phyloP scores from a whole-genome alignment of 2,797 vertebrate species.

The Mastacembelus armatus region DNA sequence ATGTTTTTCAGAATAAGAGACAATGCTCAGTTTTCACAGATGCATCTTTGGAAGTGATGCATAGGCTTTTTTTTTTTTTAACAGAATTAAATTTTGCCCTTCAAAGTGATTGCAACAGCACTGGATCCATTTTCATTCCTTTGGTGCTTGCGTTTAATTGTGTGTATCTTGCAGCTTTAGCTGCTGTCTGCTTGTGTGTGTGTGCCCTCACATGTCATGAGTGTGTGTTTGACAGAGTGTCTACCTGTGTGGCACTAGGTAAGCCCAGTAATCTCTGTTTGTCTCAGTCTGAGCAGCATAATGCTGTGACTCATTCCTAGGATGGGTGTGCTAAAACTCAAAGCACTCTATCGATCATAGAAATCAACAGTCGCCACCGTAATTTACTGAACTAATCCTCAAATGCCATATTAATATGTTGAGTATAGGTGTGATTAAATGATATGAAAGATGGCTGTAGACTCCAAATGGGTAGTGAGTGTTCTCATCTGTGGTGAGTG shows the following conservation, averaged over 20 bases:
- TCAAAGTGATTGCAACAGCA: conserved; percentile 44
- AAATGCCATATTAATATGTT: conserved; percentile 79
- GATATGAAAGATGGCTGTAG: conserved; percentile 58
- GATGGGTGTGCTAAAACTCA: conserved; percentile 65
- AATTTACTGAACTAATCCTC: conserved; percentile 70
- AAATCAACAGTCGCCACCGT: conserved; percentile 66
- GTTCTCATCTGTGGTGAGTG: conserved; percentile 55
- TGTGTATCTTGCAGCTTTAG: conserved; percentile 60
- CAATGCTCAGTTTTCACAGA: not conserved
- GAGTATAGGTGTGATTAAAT: conserved; percentile 71
- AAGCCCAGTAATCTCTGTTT: conserved; percentile 80
- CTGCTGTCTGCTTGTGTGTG: conserved; percentile 55
- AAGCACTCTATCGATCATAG: conserved; percentile 68
- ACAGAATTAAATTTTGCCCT: too few relatives aligned
- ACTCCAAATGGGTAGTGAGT: conserved; percentile 48
- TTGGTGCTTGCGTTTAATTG: conserved; percentile 52
- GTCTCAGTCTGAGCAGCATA: conserved; percentile 78
- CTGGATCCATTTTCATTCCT: conserved; percentile 38
- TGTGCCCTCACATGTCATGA: conserved; percentile 35
- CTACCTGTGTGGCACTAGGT: conserved; percentile 77
- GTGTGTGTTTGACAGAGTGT: conserved; percentile 68
- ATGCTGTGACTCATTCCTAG: conserved; percentile 75
- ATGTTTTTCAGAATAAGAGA: not conserved
- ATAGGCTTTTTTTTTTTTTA: too few relatives aligned
- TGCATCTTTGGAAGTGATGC: not conserved